Conservation (phyloP, 2,888 invertebrate species). For the Ophion obscuratus region DNA sequence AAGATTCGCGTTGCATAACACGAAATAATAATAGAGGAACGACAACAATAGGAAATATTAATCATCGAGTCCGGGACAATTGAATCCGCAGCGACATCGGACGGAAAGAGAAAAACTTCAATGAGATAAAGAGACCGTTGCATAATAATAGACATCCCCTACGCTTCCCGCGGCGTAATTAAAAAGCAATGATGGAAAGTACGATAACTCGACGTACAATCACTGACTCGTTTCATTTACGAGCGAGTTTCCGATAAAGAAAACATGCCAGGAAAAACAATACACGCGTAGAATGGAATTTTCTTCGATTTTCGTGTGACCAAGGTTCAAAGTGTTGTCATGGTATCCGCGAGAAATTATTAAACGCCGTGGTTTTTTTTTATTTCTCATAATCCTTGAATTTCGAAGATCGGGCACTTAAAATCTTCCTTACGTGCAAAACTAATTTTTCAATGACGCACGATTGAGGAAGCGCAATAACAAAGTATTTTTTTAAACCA, state of each 20-base stretch:
- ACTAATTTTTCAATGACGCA: neutral
- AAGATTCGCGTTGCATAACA: constrained; percentile 19
- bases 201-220: neutral
- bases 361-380: too few relatives aligned
- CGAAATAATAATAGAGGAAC: constrained; percentile 14
- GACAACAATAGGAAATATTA: constrained; percentile 39
- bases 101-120: constrained; percentile 10
- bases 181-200: constrained; percentile 37
- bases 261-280: neutral
- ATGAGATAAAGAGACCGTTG: constrained; percentile 10
- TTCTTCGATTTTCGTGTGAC: neutral
- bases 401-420: neutral
- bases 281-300: neutral
- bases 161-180: constrained; percentile 11
- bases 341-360: too few relatives aligned
- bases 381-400: too few relatives aligned
- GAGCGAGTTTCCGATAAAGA: neutral
- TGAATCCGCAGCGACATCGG: constrained; percentile 17
- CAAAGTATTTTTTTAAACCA: too few relatives aligned
- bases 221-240: constrained; percentile 2
- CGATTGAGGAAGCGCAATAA: neutral
- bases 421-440: neutral
- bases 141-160: constrained; percentile 19
- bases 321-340: neutral
- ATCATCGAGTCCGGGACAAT: constrained; percentile 29